These are phyloP conservation scores for Idaea aversata DNA, from an alignment of 2,888 invertebrate species.

Conservation along the genomic window DNA sequence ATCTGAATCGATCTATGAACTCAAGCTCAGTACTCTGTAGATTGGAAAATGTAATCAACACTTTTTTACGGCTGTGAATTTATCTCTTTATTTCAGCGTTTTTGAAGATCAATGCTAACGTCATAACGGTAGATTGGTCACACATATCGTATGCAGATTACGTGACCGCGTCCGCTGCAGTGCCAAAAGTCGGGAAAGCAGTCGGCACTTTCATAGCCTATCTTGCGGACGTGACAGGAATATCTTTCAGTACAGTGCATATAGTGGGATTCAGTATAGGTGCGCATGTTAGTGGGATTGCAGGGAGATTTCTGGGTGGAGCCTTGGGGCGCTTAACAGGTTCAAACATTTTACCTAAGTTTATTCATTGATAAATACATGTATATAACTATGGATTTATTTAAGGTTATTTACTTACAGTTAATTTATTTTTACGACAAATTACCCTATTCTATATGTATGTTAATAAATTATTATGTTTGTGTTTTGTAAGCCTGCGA, in stretches of 20 bases:
- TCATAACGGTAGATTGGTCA: slow-evolving; percentile 25
- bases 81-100: slow-evolving; percentile 12
- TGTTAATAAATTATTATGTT: too few species aligned
- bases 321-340: slow-evolving; percentile 43
- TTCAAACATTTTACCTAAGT: neutral
- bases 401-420: too few species aligned
- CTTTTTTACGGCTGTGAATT: neutral
- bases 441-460: too few species aligned
- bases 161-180: slow-evolving; percentile 11
- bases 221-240: slow-evolving; percentile 5
- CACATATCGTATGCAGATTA: slow-evolving; percentile 11
- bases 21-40: too few species aligned
- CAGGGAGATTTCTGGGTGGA: slow-evolving; percentile 42
- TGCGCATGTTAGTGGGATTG: slow-evolving; percentile 53
- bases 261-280: slow-evolving; percentile 62
- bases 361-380: too few species aligned
- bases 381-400: too few species aligned
- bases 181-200: slow-evolving; percentile 10
- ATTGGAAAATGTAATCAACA: too few species aligned
- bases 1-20: too few species aligned
- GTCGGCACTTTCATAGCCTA: slow-evolving; percentile 16
- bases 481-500: too few species aligned
- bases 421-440: too few species aligned
- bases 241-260: slow-evolving; percentile 20
- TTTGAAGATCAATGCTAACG: slow-evolving; percentile 17